Conservation (phyloP, 2,797 vertebrate genomes). For the Sebastes miniatus region DNA sequence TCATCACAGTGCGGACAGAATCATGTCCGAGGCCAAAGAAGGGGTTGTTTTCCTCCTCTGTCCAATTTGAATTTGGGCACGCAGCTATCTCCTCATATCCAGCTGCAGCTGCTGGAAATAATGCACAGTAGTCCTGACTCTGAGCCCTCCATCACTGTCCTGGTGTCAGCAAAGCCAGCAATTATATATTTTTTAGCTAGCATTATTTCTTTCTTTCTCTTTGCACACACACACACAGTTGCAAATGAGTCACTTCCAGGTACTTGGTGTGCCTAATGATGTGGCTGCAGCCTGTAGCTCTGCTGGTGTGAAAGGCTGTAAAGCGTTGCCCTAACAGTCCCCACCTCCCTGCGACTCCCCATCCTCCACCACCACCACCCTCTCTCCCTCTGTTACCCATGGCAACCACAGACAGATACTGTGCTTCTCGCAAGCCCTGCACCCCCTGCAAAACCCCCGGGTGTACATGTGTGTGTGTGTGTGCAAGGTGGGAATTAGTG, state of each 20-base stretch:
- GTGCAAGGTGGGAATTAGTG: neutral
- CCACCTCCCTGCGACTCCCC: neutral
- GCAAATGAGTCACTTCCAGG: slow-evolving; percentile 57
- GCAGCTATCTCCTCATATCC: slow-evolving; percentile 1
- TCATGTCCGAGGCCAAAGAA: neutral
- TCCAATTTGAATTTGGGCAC: slow-evolving; percentile 9
- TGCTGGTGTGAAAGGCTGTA: slow-evolving; percentile 47
- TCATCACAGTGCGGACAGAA: slow-evolving; percentile 2
- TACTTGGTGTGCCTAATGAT: slow-evolving; percentile 51
- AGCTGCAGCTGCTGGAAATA: neutral
- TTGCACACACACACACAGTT: neutral
- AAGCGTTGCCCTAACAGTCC: slow-evolving; percentile 35
- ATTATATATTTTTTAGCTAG: neutral
- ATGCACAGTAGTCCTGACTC: neutral
- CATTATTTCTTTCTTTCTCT: neutral
- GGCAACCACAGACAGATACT: slow-evolving; percentile 75
- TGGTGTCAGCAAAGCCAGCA: neutral
- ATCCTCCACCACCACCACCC: slow-evolving; percentile 5
- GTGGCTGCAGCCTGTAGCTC: slow-evolving; percentile 48
- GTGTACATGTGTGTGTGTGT: slow-evolving; percentile 11
- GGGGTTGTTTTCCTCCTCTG: neutral
- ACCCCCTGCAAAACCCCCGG: slow-evolving; percentile 31
- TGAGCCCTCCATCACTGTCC: neutral
- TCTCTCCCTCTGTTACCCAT: slow-evolving; percentile 69
- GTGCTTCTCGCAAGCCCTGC: slow-evolving; percentile 38